Conservation (phyloP, 2,888 invertebrate species). For the Phalangium opilio region DNA sequence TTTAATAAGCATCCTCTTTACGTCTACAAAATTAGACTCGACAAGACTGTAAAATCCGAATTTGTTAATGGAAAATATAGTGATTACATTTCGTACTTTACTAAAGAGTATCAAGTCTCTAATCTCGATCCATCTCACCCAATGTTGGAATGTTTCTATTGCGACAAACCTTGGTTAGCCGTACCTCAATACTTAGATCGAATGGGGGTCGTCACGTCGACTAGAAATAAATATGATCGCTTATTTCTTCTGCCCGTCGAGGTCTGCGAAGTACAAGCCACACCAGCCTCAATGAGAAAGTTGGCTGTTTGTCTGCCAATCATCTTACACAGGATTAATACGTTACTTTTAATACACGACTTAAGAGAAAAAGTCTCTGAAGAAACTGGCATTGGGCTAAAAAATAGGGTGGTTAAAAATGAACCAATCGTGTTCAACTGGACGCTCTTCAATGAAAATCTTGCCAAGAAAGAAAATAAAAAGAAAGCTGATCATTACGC, state of each 20-base stretch:
- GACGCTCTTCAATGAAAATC: too few species aligned
- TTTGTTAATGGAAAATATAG: constrained; percentile 69
- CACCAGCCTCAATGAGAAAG: constrained; percentile 52
- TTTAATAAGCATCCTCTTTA: constrained; percentile 36
- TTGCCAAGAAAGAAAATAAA: too few species aligned
- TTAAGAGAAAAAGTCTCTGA: constrained; percentile 42
- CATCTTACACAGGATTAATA: constrained; percentile 57
- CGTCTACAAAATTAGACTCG: constrained; percentile 85
- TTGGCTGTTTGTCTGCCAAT: constrained; percentile 72
- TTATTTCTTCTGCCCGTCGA: constrained; percentile 61
- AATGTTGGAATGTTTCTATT: too few species aligned
- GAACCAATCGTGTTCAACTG: too few species aligned
- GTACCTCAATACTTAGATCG: constrained; percentile 1
- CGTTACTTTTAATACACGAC: constrained; percentile 56
- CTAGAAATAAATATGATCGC: constrained; percentile 1
- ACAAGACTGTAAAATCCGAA: constrained; percentile 63
- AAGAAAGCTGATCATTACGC: too few species aligned
- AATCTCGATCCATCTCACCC: constrained; percentile 74
- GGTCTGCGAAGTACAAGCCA: constrained; percentile 49
- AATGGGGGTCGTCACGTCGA: neutral
- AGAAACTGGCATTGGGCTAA: constrained; percentile 36
- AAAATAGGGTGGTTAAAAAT: neutral
- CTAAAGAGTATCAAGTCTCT: constrained; percentile 67
- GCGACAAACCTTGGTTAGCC: too few species aligned
- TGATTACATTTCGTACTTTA: constrained; percentile 88